Base-by-base conservation (phyloP, 1,140 invertebrate genomes). In the Cyrtorhinus lividipennis region DNA sequence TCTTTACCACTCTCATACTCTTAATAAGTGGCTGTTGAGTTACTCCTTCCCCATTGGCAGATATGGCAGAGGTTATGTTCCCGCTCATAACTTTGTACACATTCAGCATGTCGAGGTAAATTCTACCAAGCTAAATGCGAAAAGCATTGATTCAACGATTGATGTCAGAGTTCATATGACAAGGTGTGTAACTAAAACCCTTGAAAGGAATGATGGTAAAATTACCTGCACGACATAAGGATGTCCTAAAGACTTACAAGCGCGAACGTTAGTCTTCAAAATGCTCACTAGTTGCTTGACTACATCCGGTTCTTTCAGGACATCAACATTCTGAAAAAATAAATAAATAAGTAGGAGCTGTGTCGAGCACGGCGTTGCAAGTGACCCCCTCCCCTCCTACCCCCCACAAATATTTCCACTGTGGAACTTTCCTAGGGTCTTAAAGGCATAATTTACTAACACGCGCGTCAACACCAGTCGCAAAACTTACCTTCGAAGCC, bases 61-160 rank as follows among this genome's bases (percentile, higher is more conserved):
- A 82, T 72, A 99, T 97, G 44, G 95, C 95, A 76, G 91, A 87
- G 71, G 86, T 95, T 70, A 99, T 98, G 76, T 98, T 98, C 74
- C 95, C 90, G 73, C 92, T 97, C 88, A 98, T 98, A 59, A 92
- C 95, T 79, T 98, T 98, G 78, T 99, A 99, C 61, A 99, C 92
- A 81, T 97, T 98, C 62, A 99, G 77, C 95, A 99, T 98, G 76
- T 99, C 96, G 71, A 98, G 79, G 76, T 98, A 98, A 74, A 98
- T 97, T 71, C 93, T 80, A 58, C 94, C 92, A 69, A 99, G 81
- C 81, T 87, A 44, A 38, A 59, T 59, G 5, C 2, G 23, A n/a
- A n/a, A n/a, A n/a, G n/a, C n/a, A n/a, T n/a, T n/a, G n/a, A n/a
- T n/a, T n/a, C n/a, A n/a, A n/a, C n/a, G n/a, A n/a, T n/a, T n/a